These are phyloP conservation scores for Cheumatopsyche charites DNA, from an alignment of 1,140 invertebrate species.

Conservation along the genomic window DNA sequence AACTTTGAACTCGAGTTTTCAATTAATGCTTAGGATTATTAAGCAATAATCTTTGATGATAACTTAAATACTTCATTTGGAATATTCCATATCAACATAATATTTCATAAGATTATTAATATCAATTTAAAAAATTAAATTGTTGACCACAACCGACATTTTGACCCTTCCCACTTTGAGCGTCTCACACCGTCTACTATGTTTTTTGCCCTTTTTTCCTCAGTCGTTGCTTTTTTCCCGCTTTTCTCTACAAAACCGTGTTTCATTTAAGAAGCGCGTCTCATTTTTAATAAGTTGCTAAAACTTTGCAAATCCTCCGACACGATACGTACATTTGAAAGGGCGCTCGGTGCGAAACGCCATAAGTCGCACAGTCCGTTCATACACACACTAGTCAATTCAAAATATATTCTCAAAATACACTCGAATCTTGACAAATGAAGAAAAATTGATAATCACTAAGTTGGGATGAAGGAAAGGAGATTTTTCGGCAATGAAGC, in stretches of 20 bases:
- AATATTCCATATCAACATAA: background rate
- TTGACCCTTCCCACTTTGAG: slow-evolving; percentile 8
- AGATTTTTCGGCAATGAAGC: too few species aligned
- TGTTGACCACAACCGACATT: background rate
- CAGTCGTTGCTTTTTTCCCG: slow-evolving; percentile 2
- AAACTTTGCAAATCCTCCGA: slow-evolving; percentile 44
- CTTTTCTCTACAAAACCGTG: slow-evolving; percentile 25
- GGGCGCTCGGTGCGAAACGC: too few species aligned
- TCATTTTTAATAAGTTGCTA: slow-evolving; percentile 44
- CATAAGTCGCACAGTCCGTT: too few species aligned
- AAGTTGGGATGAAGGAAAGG: too few species aligned
- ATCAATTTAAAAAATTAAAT: background rate
- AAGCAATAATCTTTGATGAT: too few species aligned
- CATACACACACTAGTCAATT: background rate
- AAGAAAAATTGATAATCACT: too few species aligned
- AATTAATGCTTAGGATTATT: too few species aligned
- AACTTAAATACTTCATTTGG: too few species aligned
- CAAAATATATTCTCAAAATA: background rate
- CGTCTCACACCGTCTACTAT: background rate
- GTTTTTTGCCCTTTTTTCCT: slow-evolving; percentile 18
- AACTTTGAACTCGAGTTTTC: too few species aligned
- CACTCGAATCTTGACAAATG: too few species aligned
- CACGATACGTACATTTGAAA: slow-evolving; percentile 18
- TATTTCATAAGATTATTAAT: background rate
- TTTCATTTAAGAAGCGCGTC: slow-evolving; percentile 45